Evolutionary conservation across 2,888 invertebrate genomes (phyloP), one percentile per base, ranked within the genome.

Genomic region (Therioaphis trifolii): DNA sequence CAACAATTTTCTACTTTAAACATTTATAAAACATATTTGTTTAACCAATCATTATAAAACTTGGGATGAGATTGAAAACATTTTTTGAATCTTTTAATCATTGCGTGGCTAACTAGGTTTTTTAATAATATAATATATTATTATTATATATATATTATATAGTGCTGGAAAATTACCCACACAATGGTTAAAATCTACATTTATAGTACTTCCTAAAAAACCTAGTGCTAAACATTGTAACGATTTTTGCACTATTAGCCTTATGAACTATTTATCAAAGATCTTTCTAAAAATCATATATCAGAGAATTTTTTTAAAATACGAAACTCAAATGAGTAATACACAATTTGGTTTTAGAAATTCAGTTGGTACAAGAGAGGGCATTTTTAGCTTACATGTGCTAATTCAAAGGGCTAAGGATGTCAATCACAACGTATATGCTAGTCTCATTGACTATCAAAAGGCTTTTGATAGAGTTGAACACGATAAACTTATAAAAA

Each of bases 261-360:
- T 85, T 29, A 85, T 84, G 79, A 78, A 61, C 18, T 69, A 76
- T 43, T 29, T 29, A 24, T 46, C 35, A 68, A 68, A 84, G 21
- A n/a, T 69, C 1, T 61, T 85, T 46, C 43, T 69, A 29, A 71
- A 63, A 43, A 68, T 66, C 11, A 84, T 75, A 35, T 69, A 84
- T 85, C 35, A 72, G 18, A 84, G 63, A 49, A 79, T 72, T 43
- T 84, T 29, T 29, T 24, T 40, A 55, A 77, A 15, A 58, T 76
- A 52, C 9, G 85, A 86, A 85, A 66, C 68, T 66, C 71, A 85
- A 77, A 86, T 86, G 58, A 75, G 80, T 35, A 55, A 78, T 11
- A 85, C 85, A 46, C 86, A 86, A 77, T 87, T 87, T 85, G 86
- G 85, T 5, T 86, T 86, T 63, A 35, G 71, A 63, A 85, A 85